phyloP scores from a whole-genome alignment of 2,888 invertebrate genomes.

The Ypsolopha sequella region DNA sequence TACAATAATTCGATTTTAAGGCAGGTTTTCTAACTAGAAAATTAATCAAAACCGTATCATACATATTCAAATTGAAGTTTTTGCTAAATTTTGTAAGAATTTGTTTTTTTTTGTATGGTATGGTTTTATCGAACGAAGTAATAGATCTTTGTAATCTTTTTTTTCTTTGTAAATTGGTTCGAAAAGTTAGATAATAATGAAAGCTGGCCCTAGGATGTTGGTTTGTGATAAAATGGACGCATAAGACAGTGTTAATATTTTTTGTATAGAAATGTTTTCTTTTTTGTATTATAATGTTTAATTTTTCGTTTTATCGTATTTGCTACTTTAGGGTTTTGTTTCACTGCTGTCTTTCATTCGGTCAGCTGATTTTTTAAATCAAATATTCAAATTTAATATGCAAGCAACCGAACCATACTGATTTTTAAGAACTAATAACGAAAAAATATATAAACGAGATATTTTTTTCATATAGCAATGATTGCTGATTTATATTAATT shows the following conservation, averaged over 20 bases:
- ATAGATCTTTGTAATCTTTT: background rate
- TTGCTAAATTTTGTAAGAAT: background rate
- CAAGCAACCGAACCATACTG: no score
- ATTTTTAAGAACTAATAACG: background rate
- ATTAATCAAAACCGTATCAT: no score
- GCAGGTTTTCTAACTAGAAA: no score
- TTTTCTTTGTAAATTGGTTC: background rate
- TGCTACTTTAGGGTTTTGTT: conserved; percentile 54
- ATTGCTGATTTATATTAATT: background rate
- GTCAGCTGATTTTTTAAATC: conserved; percentile 2
- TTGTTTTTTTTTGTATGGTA: background rate
- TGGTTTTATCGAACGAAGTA: background rate
- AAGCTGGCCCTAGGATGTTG: conserved; percentile 2
- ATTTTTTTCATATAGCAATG: no score
- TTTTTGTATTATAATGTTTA: conserved; percentile 52
- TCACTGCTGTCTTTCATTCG: conserved; percentile 21
- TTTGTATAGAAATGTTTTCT: conserved; percentile 34
- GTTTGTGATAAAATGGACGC: conserved; percentile 17
- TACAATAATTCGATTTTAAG: no score
- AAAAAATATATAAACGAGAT: no score
- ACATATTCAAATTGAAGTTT: no score
- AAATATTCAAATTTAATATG: background rate
- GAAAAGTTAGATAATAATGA: background rate
- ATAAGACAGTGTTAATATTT: conserved; percentile 10
- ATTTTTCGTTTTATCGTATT: conserved; percentile 36